Conservation (phyloP, 2,888 invertebrate species). For the Phyllotreta striolata region DNA sequence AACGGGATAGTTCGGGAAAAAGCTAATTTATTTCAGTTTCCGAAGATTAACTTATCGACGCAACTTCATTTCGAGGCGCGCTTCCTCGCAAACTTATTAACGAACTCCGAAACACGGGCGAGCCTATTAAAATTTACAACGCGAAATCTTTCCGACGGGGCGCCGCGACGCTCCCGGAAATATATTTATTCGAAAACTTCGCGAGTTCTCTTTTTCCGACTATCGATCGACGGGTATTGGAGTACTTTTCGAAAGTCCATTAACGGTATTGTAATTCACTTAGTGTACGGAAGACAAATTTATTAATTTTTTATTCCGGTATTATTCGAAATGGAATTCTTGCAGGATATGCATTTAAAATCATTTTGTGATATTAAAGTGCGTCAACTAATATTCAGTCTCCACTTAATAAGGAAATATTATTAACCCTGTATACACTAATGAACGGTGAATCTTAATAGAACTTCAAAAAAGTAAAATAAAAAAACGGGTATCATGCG, state of each 20-base stretch:
- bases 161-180: conserved; percentile 7
- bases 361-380: no score
- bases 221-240: conserved; percentile 10
- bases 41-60: conserved; percentile 23
- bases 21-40: conserved; percentile 28
- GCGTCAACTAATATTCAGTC: no score
- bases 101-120: conserved; percentile 18
- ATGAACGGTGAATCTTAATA: no score
- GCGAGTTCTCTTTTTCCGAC: conserved; percentile 10
- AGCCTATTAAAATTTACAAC: conserved; percentile 21
- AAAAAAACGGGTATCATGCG: conserved; percentile 22
- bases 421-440: no score
- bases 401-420: no score
- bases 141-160: conserved; percentile 6
- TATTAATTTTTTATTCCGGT: no score
- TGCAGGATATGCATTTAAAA: no score
- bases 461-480: not conserved
- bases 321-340: no score
- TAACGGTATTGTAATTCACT: conserved; percentile 20
- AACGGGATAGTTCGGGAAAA: conserved; percentile 17
- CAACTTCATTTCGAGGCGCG: conserved; percentile 14
- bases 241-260: conserved; percentile 19
- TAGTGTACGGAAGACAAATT: not conserved
- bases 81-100: conserved; percentile 26
- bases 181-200: conserved; percentile 22